phyloP scores from a whole-genome alignment of 2,888 invertebrate species.

The Drosophila longiperda region DNA sequence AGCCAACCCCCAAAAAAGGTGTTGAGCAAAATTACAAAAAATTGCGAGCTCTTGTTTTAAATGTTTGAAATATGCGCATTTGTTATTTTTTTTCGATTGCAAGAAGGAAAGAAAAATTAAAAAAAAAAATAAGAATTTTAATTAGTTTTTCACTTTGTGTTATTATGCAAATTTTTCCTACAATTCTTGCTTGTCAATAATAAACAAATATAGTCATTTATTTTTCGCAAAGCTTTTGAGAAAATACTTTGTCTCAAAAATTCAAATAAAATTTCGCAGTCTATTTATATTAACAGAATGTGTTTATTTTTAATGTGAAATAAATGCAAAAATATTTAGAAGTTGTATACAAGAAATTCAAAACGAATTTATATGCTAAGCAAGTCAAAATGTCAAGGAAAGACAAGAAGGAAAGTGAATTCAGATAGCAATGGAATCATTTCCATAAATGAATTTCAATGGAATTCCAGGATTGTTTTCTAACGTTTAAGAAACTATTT shows the following conservation, averaged over 20 bases:
- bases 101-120: constrained; percentile 20
- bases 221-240: background rate
- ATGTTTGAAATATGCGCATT: constrained; percentile 63
- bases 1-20: constrained; percentile 56
- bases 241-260: background rate
- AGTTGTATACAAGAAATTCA: background rate
- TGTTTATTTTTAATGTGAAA: background rate
- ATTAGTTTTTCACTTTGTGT: constrained; percentile 58
- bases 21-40: constrained; percentile 61
- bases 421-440: constrained; percentile 1
- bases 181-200: constrained; percentile 31
- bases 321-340: background rate
- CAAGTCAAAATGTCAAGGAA: background rate
- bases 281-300: background rate
- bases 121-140: constrained; percentile 60
- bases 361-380: background rate
- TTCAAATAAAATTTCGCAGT: background rate
- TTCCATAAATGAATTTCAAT: constrained; percentile 18
- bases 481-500: constrained; percentile 2
- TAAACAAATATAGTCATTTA: constrained; percentile 50
- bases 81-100: constrained; percentile 17
- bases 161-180: constrained; percentile 54
- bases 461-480: background rate
- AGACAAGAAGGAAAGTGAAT: background rate
- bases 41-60: constrained; percentile 44